Percentiles rank a stretch among this genome's conserved stretches.
These are phyloP conservation scores for Tetrao urogallus DNA, from an alignment of 2,113 vertebrate genomes.

Conservation along the genomic window DNA sequence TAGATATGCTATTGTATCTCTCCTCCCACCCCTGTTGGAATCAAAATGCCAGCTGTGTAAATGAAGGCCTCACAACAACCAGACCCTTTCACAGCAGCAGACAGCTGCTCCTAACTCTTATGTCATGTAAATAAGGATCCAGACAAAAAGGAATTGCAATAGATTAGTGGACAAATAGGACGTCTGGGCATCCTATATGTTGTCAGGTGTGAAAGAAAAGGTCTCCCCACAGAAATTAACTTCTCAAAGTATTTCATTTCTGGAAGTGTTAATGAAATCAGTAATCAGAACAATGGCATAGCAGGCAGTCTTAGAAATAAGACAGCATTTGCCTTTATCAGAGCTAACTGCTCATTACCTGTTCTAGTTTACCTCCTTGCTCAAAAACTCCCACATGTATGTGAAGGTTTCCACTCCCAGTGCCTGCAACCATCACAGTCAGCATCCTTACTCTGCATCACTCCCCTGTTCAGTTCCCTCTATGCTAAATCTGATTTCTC, in stretches of 20 bases:
- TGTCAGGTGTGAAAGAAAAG: neutral
- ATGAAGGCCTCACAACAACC: neutral
- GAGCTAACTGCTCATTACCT: neutral
- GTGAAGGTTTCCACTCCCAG: neutral
- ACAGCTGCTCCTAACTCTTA: neutral
- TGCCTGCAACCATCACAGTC: fast-evolving
- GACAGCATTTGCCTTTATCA: fast-evolving
- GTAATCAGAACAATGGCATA: neutral
- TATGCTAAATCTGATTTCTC: fast-evolving
- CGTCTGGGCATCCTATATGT: fast-evolving
- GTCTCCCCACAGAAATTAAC: neutral
- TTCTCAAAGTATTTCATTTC: neutral
- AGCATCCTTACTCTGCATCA: fast-evolving
- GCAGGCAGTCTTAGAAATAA: neutral
- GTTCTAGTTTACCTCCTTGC: neutral
- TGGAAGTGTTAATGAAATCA: neutral
- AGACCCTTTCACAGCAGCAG: neutral
- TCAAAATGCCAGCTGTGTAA: neutral
- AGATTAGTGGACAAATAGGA: neutral
- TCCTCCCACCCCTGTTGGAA: neutral
- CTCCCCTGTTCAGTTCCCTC: neutral
- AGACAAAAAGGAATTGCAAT: neutral
- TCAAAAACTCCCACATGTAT: neutral
- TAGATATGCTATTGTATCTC: neutral
- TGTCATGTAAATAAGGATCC: neutral